Evolutionary conservation across 1,140 invertebrate species (phyloP).

Genomic region (Macrosteles quadrilineatus): DNA sequence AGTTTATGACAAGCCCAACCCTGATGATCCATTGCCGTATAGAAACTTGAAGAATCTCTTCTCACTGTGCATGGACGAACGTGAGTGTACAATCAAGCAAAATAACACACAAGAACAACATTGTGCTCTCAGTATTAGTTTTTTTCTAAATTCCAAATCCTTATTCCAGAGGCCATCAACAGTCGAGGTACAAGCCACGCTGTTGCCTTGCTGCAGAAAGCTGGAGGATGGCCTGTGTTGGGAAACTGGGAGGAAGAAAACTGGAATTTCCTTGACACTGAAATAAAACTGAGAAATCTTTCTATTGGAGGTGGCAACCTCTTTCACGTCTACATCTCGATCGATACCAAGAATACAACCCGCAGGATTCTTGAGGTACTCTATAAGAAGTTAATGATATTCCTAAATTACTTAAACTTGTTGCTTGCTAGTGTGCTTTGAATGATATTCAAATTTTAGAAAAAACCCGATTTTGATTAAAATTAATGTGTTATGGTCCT

Average conservation of each 20-base stretch:
- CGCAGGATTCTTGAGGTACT: conserved; percentile 75
- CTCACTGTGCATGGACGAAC: conserved; percentile 80
- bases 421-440: too few relatives aligned
- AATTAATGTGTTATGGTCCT: too few relatives aligned
- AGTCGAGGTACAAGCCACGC: conserved; percentile 68
- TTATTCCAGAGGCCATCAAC: conserved; percentile 67
- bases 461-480: too few relatives aligned
- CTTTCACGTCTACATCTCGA: conserved; percentile 82
- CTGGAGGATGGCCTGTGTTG: conserved; percentile 91
- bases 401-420: too few relatives aligned
- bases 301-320: conserved; percentile 89
- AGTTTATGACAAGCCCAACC: conserved; percentile 65
- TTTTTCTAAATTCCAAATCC: too few relatives aligned
- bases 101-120: too few relatives aligned
- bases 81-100: too few relatives aligned
- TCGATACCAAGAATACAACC: conserved; percentile 85
- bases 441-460: too few relatives aligned
- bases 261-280: conserved; percentile 82
- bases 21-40: conserved; percentile 69
- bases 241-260: conserved; percentile 56
- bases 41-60: conserved; percentile 73
- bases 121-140: too few relatives aligned
- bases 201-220: conserved; percentile 62
- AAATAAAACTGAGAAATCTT: conserved; percentile 71
- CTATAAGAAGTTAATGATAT: too few relatives aligned